phyloP scores from a whole-genome alignment of 2,797 vertebrate genomes.

The Eleutherodactylus coqui region DNA sequence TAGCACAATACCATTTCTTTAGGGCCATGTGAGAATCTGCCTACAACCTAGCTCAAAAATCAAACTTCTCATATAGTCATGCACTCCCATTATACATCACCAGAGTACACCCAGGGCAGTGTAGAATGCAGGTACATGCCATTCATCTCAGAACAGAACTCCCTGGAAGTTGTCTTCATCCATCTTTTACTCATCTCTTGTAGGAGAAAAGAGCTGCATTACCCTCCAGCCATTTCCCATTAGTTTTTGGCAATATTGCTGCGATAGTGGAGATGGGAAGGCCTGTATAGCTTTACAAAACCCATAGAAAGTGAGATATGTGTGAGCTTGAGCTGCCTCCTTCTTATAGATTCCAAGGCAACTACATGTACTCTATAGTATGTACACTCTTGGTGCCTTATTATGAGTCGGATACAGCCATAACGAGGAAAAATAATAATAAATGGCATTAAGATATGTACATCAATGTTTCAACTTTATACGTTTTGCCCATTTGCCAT shows the following conservation, averaged over 20 bases:
- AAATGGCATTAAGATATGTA: neutral
- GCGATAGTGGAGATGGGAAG: neutral
- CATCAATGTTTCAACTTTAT: neutral
- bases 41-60: no score
- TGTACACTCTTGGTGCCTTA: no score
- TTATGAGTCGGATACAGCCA: neutral
- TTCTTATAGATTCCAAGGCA: neutral
- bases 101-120: neutral
- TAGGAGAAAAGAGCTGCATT: neutral
- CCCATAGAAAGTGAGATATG: neutral
- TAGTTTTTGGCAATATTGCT: neutral
- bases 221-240: neutral
- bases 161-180: neutral
- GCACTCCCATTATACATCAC: no score
- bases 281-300: no score
- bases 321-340: neutral
- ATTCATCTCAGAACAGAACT: neutral
- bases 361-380: neutral
- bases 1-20: no score
- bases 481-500: no score
- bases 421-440: neutral
- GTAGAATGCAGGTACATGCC: neutral
- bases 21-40: no score
- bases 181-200: neutral
- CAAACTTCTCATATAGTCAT: no score